Evolutionary conservation across 2,113 vertebrate genomes (phyloP), one percentile per base, ranked within the genome.

Genomic region (Rhinolophus ferrumequinum): DNA sequence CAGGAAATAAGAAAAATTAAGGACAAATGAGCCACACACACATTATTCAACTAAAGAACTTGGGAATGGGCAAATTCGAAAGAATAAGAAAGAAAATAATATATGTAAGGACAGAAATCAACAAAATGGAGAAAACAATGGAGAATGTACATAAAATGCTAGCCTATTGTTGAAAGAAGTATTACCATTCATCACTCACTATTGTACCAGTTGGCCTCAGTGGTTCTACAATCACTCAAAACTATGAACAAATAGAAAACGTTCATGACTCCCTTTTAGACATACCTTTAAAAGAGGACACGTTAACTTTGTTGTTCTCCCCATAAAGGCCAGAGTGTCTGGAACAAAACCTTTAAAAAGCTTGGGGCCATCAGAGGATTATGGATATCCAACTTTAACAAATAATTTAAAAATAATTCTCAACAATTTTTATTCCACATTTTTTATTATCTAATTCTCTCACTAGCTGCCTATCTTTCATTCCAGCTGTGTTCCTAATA

Each of bases 121-220:
- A 85, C 35, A 85, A 95, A 90, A 91, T 41, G 79, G 44, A 67
- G 28, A 93, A 95, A 76, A 67, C 67, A 85, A 69, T 15, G 86
- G 54, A 50, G 26, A 84, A 89, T 64, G 15, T 62, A 95, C 69
- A 91, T 44, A 95, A 91, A 91, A 41, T 26, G 33, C 33, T 38
- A 76, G 38, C 8, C 26, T 60, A 73, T 15, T 58, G 47, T 94
- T 75, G 47, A 50, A 50, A 76, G 58, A 88, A n/a, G 56, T 10
- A 90, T 50, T 41, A 58, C 52, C 11, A 69, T 70, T 44, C 30
- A 47, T 50, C 38, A 86, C 44, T 76, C 50, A 70, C 47, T 90
- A 47, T 30, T 33, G 30, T 33, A 54, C 26, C 50, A 84, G 50
- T 33, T 60, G 38, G 22, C 58, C 50, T 85, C 50, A 70, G 35